Conservation (phyloP, 2,888 invertebrate species). For the Thymelicus sylvestris region DNA sequence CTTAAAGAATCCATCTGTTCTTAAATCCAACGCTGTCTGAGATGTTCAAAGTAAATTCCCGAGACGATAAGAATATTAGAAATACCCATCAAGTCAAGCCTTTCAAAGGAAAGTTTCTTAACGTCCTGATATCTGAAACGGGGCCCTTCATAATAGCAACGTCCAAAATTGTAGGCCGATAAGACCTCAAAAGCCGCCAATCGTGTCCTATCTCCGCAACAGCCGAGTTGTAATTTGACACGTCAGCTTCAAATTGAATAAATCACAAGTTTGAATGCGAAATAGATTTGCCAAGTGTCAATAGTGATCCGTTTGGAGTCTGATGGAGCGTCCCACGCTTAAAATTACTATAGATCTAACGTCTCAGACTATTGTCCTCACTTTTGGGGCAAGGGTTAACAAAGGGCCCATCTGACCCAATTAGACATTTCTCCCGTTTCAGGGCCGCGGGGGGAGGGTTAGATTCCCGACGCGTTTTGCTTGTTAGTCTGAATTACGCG, state of each 20-base stretch:
- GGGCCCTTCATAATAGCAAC: conserved; percentile 8
- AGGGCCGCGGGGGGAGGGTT: conserved; percentile 33
- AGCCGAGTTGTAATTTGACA: conserved; percentile 20
- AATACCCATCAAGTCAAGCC: conserved; percentile 15
- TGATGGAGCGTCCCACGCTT: conserved; percentile 21
- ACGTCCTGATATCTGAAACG: conserved; percentile 13
- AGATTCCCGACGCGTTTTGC: conserved; percentile 43
- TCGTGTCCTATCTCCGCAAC: conserved; percentile 24
- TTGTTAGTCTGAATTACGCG: conserved; percentile 40
- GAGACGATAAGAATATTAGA: conserved; percentile 27
- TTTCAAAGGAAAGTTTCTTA: conserved; percentile 18
- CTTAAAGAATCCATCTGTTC: not conserved
- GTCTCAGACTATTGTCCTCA: conserved; percentile 23
- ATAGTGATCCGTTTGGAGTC: conserved; percentile 30
- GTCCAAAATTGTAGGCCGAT: conserved; percentile 14
- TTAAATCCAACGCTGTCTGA: not conserved
- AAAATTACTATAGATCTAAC: conserved; percentile 28
- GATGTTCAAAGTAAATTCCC: not conserved
- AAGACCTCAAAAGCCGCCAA: conserved; percentile 26
- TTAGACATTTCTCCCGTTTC: conserved; percentile 49
- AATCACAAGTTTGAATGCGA: conserved; percentile 34
- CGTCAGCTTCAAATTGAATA: conserved; percentile 29
- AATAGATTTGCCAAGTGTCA: conserved; percentile 34
- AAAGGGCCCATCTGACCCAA: conserved; percentile 51
- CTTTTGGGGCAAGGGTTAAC: conserved; percentile 33